Conservation (phyloP, 2,888 invertebrate species). For the Gymnosoma rotundatum region DNA sequence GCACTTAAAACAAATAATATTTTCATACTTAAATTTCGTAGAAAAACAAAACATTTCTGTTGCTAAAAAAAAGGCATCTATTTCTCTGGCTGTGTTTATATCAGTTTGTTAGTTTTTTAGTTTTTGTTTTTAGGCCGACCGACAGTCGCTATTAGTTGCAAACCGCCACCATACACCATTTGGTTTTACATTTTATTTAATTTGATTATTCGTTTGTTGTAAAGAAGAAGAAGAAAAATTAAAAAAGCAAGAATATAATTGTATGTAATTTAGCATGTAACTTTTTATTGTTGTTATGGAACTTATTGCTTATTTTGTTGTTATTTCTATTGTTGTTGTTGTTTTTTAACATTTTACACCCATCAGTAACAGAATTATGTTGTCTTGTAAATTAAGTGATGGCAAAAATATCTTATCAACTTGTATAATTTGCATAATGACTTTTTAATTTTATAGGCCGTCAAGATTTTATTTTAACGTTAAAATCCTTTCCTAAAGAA, state of each 20-base stretch:
- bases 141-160: background rate
- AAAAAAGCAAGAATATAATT: conserved; percentile 73
- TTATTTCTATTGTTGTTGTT: conserved; percentile 4
- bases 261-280: conserved; percentile 74
- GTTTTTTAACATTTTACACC: conserved; percentile 11
- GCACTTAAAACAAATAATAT: conserved; percentile 60
- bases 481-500: background rate
- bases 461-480: conserved; percentile 12
- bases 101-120: conserved; percentile 13
- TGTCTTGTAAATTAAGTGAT: conserved; percentile 70
- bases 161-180: conserved; percentile 31
- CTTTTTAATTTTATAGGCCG: conserved; percentile 73
- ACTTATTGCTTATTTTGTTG: background rate
- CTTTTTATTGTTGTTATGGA: conserved; percentile 47
- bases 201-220: conserved; percentile 20
- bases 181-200: conserved; percentile 25
- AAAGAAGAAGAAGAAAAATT: no score
- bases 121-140: background rate
- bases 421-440: conserved; percentile 79
- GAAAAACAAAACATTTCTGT: conserved; percentile 34
- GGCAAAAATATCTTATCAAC: conserved; percentile 66
- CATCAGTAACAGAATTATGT: conserved; percentile 70
- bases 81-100: conserved; percentile 3
- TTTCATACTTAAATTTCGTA: conserved; percentile 8
- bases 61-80: background rate